Conservation (phyloP, 2,888 invertebrate genomes). For the Tiliacea aurago region DNA sequence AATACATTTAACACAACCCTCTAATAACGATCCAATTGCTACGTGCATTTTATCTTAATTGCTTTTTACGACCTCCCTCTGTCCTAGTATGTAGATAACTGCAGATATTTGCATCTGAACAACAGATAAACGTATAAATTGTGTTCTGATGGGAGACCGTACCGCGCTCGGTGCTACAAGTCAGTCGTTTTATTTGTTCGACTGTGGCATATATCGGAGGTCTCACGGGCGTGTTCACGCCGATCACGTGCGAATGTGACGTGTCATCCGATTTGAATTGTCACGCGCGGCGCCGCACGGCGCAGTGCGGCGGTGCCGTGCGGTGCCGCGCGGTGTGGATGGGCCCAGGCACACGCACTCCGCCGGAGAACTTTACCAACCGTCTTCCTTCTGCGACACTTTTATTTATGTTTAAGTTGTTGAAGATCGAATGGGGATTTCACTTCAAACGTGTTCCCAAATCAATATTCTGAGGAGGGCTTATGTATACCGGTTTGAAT, state of each 20-base stretch:
- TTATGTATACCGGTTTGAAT: conserved; percentile 38
- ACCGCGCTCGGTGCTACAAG: conserved; percentile 27
- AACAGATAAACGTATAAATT: conserved; percentile 46
- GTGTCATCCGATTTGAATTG: conserved; percentile 63
- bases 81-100: conserved; percentile 30
- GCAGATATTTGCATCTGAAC: conserved; percentile 49
- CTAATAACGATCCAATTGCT: conserved; percentile 45
- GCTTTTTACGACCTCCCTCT: conserved; percentile 53
- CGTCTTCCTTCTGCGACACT: conserved; percentile 63
- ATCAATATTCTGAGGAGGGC: conserved; percentile 61
- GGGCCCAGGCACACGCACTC: conserved; percentile 21
- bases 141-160: conserved; percentile 13
- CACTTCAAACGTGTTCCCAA: conserved; percentile 61
- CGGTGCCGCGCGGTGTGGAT: conserved; percentile 9
- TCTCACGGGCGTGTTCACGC: conserved; percentile 34
- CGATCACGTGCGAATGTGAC: conserved; percentile 62
- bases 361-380: conserved; percentile 38
- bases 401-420: conserved; percentile 66
- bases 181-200: conserved; percentile 53
- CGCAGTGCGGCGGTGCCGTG: background rate
- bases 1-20: conserved; percentile 43
- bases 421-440: conserved; percentile 62
- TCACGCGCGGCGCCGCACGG: conserved; percentile 24
- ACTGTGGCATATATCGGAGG: conserved; percentile 28
- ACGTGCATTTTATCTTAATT: conserved; percentile 60